A percentile compares a stretch with the other conserved stretches of the same genome.
These are phyloP conservation scores for Tetanocera ferruginea DNA, from an alignment of 2,888 invertebrate genomes.

Conservation along the genomic window DNA sequence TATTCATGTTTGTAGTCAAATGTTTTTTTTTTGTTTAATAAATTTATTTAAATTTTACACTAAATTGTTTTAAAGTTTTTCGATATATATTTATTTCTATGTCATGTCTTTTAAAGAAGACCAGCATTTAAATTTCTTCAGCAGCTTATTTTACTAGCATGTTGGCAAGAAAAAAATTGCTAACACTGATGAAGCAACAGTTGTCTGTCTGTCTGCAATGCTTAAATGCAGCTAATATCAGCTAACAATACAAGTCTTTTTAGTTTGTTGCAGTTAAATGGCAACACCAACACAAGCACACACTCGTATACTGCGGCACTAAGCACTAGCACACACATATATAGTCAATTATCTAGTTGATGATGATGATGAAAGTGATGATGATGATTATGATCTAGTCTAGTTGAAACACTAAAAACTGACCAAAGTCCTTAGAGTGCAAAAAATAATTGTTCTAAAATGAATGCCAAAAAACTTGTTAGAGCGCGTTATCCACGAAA, in stretches of 20 bases:
- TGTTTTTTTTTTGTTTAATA: no score
- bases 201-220: constrained; percentile 40
- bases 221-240: background rate
- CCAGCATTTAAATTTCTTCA: background rate
- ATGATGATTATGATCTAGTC: background rate
- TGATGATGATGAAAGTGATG: background rate
- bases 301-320: background rate
- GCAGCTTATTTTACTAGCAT: no score
- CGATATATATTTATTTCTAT: no score
- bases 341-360: background rate
- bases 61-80: background rate
- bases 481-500: constrained; percentile 22
- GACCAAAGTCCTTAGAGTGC: background rate
- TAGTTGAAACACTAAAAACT: background rate
- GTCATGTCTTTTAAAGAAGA: background rate
- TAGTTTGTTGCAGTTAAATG: no score
- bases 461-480: constrained; percentile 16
- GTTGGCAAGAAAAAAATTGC: background rate
- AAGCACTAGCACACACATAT: constrained; percentile 6
- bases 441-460: background rate
- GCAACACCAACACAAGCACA: no score
- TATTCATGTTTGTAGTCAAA: no score
- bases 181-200: constrained; percentile 44
- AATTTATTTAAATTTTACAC: background rate
- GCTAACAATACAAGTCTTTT: constrained; percentile 24